Conservation (phyloP, 2,113 vertebrate genomes). For the Ptyas mucosa region DNA sequence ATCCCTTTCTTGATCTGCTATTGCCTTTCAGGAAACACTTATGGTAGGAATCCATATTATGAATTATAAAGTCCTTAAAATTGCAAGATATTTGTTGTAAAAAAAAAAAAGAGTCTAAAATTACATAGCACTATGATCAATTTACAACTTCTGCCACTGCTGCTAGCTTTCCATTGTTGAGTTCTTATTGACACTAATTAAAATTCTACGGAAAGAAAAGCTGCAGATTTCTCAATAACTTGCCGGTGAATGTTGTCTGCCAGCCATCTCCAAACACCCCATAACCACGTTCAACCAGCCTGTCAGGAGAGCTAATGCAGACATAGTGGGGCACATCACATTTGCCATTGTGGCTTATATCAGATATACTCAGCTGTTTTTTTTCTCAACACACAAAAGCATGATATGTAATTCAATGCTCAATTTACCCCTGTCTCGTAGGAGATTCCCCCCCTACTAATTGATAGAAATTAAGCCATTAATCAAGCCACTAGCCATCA, state of each 20-base stretch:
- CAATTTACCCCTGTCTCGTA: conserved; percentile 94
- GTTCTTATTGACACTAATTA: conserved; percentile 66
- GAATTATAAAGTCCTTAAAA: background rate
- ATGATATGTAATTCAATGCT: conserved; percentile 97
- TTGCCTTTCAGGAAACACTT: background rate
- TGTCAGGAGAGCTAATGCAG: conserved; percentile 65
- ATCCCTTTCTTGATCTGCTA: background rate
- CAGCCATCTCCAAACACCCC: conserved; percentile 71
- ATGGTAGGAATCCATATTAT: background rate
- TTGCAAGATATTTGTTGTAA: conserved; percentile 6
- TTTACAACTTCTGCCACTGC: conserved; percentile 39
- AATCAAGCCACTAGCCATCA: conserved; percentile 99
- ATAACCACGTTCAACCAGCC: conserved; percentile 61
- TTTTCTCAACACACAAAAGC: conserved; percentile 74
- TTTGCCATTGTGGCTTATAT: conserved; percentile 71
- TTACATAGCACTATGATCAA: conserved; percentile 43
- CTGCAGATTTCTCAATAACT: conserved; percentile 56
- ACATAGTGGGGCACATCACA: conserved; percentile 63
- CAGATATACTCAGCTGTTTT: conserved; percentile 65
- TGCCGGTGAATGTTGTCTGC: conserved; percentile 61
- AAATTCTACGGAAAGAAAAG: conserved; percentile 64
- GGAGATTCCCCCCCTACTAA: conserved; percentile 94
- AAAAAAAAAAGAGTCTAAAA: background rate
- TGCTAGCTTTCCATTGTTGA: conserved; percentile 54
- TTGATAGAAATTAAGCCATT: conserved; percentile 99